Base-by-base conservation (phyloP, 2,113 vertebrate genomes). In the Hystrix brachyura region DNA sequence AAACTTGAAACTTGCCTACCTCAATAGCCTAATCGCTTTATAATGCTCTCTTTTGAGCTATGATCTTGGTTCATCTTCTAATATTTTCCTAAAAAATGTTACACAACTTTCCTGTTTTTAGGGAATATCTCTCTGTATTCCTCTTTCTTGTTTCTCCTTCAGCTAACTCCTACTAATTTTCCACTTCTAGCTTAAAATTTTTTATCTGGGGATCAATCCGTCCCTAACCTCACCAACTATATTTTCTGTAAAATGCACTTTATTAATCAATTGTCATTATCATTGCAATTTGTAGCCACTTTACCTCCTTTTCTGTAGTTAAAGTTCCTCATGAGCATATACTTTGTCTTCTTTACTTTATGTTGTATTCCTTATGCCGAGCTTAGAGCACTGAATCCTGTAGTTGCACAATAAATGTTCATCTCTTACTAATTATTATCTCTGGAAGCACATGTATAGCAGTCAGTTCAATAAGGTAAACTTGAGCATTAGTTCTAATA, bases 221-320 rank as follows among this genome's bases (percentile, higher is more conserved):
- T 91, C 21, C 38, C 2, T 82, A 48, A 94, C 38, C 6, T 4
- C 7, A 46, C 46, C 48, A 53, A 14, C 64, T 78, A 64, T n/a
- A 14, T 72, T 57, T 27, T 90, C 5, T 81, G 25, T 3, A 76
- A 32, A 92, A 13, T 71, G 53, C n/a, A 74, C 2, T 65, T 83
- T 10, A 89, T 43, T 62, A 65, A 48, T 48, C 53, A 69, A 1
- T 62, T 34, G 55, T 59, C 69, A 53, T 11, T 76, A n/a, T 8
- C 12, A 71, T 82, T 34, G 21, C 71, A 46, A 74, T 27, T 46
- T 4, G 5, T 46, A 48, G 19, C 65, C 67, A 29, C 64, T 14
- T 83, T 80, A 59, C 27, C 19, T 91, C 90, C 25, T 79, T 32
- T 43, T 81, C 60, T 94, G 88, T n/a, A 88, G 55, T 76, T 95